Percentiles rank a stretch among this genome's conserved stretches.
These are phyloP conservation scores for Mohoua ochrocephala DNA, from an alignment of 2,113 vertebrate species.

Conservation along the genomic window DNA sequence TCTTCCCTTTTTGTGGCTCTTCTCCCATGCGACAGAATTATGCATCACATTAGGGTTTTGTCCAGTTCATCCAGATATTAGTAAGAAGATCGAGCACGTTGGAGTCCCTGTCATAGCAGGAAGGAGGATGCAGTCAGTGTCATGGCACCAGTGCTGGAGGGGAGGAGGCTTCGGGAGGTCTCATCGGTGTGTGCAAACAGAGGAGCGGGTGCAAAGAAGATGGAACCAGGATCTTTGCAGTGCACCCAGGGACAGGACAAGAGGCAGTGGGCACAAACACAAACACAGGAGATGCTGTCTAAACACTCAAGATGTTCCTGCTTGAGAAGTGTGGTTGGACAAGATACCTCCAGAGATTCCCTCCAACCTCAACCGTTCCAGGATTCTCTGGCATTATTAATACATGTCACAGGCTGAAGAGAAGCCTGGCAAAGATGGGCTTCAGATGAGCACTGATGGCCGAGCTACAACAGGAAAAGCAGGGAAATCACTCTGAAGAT, in stretches of 20 bases:
- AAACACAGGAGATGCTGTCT: background rate
- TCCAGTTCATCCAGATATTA: background rate
- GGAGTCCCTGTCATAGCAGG: background rate
- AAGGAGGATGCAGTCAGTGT: background rate
- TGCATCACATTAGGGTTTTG: background rate
- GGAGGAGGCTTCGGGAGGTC: background rate
- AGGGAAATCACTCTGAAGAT: background rate
- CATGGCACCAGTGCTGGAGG: background rate
- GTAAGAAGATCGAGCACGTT: background rate
- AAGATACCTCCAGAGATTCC: background rate
- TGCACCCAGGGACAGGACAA: background rate
- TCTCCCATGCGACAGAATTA: background rate
- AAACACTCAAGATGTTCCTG: background rate
- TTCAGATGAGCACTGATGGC: background rate
- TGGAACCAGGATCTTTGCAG: background rate
- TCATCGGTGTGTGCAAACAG: background rate
- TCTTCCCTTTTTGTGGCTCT: background rate
- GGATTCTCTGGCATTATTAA: background rate
- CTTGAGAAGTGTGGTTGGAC: background rate
- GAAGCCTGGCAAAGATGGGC: background rate
- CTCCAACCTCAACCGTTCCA: background rate
- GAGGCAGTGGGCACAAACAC: background rate
- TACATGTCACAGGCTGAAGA: background rate
- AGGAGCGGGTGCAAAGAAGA: background rate
- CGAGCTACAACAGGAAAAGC: background rate